These are phyloP conservation scores for Chelonus formosanus DNA, from an alignment of 2,888 invertebrate species.

Conservation along the genomic window DNA sequence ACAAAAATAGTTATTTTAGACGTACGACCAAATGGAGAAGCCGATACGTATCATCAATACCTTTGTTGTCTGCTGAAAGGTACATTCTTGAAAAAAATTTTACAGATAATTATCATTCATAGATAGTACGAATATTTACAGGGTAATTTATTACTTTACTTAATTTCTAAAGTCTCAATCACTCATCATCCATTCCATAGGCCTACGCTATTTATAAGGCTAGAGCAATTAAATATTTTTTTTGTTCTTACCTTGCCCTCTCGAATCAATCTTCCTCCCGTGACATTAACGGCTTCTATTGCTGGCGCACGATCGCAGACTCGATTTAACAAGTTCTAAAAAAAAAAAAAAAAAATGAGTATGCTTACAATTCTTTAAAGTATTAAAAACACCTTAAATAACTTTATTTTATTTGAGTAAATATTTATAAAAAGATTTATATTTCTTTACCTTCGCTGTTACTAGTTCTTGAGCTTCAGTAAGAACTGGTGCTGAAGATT, in stretches of 20 bases:
- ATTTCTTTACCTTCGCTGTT: conserved; percentile 76
- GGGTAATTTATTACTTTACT: conserved; percentile 27
- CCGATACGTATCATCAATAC: conserved; percentile 42
- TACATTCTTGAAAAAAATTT: conserved; percentile 35
- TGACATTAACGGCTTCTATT: conserved; percentile 94
- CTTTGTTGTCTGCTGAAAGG: conserved; percentile 51
- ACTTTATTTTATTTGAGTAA: too few species aligned
- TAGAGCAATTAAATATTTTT: conserved; percentile 66
- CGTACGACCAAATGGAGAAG: conserved; percentile 45
- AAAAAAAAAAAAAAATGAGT: conserved; percentile 9
- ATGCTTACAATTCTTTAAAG: conserved; percentile 23
- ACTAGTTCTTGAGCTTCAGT: conserved; percentile 79
- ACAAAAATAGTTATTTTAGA: conserved; percentile 8
- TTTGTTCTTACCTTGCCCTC: conserved; percentile 93
- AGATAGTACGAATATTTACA: conserved; percentile 33
- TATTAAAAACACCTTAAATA: background rate
- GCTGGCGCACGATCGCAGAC: conserved; percentile 92
- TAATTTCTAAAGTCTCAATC: conserved; percentile 49
- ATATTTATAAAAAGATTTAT: too few species aligned
- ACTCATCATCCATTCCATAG: conserved; percentile 54
- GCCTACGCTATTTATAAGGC: conserved; percentile 50
- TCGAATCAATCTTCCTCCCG: conserved; percentile 93
- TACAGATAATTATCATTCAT: conserved; percentile 23
- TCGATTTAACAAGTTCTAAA: conserved; percentile 89
- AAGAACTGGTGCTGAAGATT: conserved; percentile 75